Conservation (phyloP, 1,140 invertebrate genomes). For the Diprion similis region DNA sequence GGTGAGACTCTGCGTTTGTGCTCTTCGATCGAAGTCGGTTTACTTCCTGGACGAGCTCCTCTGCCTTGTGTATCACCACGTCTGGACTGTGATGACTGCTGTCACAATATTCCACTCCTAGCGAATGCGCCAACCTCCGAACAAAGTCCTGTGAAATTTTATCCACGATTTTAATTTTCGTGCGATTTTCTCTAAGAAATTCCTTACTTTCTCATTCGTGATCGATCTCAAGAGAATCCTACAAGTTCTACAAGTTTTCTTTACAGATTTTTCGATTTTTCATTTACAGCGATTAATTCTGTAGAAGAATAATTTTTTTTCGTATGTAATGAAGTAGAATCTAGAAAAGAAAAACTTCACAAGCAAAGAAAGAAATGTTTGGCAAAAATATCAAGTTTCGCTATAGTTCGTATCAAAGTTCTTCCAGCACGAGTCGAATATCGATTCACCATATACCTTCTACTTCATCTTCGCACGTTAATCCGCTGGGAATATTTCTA, state of each 20-base stretch:
- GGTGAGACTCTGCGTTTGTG: slow-evolving; percentile 66
- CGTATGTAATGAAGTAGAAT: no score
- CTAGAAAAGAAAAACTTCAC: no score
- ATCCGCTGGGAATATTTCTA: no score
- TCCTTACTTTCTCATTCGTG: neutral
- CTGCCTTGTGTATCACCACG: slow-evolving; percentile 72
- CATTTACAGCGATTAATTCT: neutral
- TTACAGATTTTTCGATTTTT: neutral
- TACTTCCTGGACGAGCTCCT: slow-evolving; percentile 74
- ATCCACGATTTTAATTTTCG: neutral
- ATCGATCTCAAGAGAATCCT: neutral
- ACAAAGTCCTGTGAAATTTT: slow-evolving; percentile 67
- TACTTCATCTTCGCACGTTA: no score
- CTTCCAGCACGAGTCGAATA: no score
- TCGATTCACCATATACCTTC: no score
- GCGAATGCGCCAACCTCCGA: slow-evolving; percentile 69
- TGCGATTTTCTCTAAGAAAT: slow-evolving; percentile 1
- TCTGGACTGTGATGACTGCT: slow-evolving; percentile 64
- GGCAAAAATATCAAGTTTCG: no score
- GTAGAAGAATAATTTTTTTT: no score
- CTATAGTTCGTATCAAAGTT: no score
- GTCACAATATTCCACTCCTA: slow-evolving; percentile 73
- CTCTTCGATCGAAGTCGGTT: slow-evolving; percentile 60
- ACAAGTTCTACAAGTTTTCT: neutral
- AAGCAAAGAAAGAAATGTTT: no score